Percentiles rank a stretch among this genome's conserved stretches.
Evolutionary conservation across 2,113 vertebrate genomes (phyloP).

Genomic region (Mormoops blainvillei): DNA sequence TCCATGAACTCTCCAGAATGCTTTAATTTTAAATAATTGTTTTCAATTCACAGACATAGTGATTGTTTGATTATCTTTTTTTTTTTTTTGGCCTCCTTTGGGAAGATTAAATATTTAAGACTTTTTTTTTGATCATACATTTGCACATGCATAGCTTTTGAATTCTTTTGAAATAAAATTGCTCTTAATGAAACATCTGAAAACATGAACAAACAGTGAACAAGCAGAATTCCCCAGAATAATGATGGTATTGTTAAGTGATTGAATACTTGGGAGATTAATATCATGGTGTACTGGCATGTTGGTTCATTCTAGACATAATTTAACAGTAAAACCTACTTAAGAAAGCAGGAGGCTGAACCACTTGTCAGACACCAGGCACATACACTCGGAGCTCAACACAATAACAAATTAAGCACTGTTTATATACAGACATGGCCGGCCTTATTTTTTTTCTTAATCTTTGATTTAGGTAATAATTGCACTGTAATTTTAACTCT

Average conservation of each 20-base stretch:
- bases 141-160: slow-evolving; percentile 27
- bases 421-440: slow-evolving; percentile 25
- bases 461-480: slow-evolving; percentile 46
- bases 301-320: slow-evolving; percentile 63
- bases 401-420: slow-evolving; percentile 61
- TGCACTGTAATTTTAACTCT: slow-evolving; percentile 33
- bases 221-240: slow-evolving; percentile 57
- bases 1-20: slow-evolving; percentile 69
- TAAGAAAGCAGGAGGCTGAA: slow-evolving; percentile 62
- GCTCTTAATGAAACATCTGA: slow-evolving; percentile 69
- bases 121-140: neutral
- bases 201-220: slow-evolving; percentile 62
- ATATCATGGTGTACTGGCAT: slow-evolving; percentile 68
- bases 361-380: slow-evolving; percentile 20
- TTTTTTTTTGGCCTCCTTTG: slow-evolving; percentile 35
- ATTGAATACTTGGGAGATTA: slow-evolving; percentile 75
- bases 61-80: slow-evolving; percentile 53
- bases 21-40: slow-evolving; percentile 67
- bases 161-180: slow-evolving; percentile 69
- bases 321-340: slow-evolving; percentile 70
- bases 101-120: slow-evolving; percentile 51
- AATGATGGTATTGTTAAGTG: slow-evolving; percentile 75
- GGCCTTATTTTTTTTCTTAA: neutral
- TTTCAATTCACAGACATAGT: slow-evolving; percentile 60
- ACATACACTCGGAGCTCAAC: neutral